A percentile compares a stretch with the other conserved stretches of the same genome.
phyloP scores from a whole-genome alignment of 2,888 invertebrate species.

The Rotaria socialis region DNA sequence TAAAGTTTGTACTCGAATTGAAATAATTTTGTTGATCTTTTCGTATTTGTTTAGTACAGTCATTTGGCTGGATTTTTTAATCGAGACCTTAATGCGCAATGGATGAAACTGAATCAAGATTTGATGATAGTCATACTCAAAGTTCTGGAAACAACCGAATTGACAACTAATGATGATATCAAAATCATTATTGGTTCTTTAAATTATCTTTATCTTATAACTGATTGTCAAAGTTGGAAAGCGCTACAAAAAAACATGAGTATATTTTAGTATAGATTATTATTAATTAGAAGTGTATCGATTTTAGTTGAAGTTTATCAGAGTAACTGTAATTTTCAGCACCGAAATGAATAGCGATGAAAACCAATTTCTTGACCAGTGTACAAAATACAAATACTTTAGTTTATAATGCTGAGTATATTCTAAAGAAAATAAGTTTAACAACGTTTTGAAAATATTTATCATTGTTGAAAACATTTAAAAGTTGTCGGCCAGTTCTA shows the following conservation, averaged over 20 bases:
- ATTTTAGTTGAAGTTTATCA: too few species aligned
- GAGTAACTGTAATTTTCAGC: too few species aligned
- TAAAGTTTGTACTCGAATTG: not conserved
- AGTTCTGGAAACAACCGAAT: not conserved
- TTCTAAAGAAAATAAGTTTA: too few species aligned
- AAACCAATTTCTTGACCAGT: too few species aligned
- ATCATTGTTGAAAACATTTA: too few species aligned
- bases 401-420: too few species aligned
- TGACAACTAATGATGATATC: not conserved
- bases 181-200: not conserved
- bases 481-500: too few species aligned
- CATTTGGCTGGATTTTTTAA: conserved; percentile 1
- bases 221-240: conserved; percentile 19
- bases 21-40: not conserved
- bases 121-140: not conserved
- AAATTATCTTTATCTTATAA: not conserved
- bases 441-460: too few species aligned
- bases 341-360: too few species aligned
- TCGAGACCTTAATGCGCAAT: not conserved
- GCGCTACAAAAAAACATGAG: conserved; percentile 7
- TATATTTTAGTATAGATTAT: not conserved
- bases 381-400: too few species aligned
- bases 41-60: not conserved
- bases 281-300: not conserved
- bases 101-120: conserved; percentile 27